phyloP scores from a whole-genome alignment of 2,888 invertebrate genomes.

The Argyresthia albistria region DNA sequence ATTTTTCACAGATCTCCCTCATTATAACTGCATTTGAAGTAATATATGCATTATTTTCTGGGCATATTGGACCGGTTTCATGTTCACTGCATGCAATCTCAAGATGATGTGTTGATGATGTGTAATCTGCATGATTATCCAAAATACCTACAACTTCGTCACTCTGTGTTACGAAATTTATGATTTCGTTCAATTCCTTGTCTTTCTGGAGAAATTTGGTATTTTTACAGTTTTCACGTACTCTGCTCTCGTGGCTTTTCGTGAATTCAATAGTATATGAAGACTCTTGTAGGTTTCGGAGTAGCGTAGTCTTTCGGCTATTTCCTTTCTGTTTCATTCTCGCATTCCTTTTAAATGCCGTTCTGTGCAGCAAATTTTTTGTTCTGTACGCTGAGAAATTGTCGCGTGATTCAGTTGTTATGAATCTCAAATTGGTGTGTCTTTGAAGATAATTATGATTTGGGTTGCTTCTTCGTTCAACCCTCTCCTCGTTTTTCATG shows the following conservation, averaged over 20 bases:
- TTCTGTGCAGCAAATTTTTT: background rate
- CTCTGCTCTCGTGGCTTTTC: conserved; percentile 10
- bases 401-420: conserved; percentile 27
- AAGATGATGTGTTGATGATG: too few relatives aligned
- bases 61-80: too few relatives aligned
- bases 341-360: conserved; percentile 8
- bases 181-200: too few relatives aligned
- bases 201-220: too few relatives aligned
- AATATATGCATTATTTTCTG: too few relatives aligned
- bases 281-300: conserved; percentile 11
- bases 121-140: too few relatives aligned
- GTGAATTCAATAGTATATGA: conserved; percentile 26
- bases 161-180: background rate
- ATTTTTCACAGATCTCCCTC: too few relatives aligned
- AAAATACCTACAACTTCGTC: background rate
- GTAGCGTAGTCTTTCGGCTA: background rate
- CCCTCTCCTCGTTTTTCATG: conserved; percentile 7
- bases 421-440: conserved; percentile 16
- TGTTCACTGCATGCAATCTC: too few relatives aligned
- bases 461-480: background rate
- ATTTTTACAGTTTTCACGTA: background rate
- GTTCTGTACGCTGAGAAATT: conserved; percentile 18
- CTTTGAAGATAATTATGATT: conserved; percentile 4
- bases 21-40: too few relatives aligned
- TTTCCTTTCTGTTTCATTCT: conserved; percentile 6